These are phyloP conservation scores for Dolichotis patagonum DNA, from an alignment of 2,113 vertebrate genomes.

Conservation along the genomic window DNA sequence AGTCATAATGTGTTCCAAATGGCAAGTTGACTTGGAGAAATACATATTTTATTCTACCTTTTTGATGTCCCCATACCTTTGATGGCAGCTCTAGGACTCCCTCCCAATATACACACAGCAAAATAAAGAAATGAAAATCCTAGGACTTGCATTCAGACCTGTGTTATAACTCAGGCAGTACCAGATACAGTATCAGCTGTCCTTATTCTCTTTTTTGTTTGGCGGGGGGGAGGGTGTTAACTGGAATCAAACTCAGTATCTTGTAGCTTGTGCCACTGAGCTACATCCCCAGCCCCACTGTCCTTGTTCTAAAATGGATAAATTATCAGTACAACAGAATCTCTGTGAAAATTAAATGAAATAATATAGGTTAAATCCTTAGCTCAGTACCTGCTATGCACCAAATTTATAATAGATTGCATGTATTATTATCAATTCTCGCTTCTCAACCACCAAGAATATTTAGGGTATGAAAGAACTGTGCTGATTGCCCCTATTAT, in stretches of 20 bases:
- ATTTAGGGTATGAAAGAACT: neutral
- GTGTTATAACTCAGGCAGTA: neutral
- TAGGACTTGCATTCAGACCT: neutral
- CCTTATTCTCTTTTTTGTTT: neutral
- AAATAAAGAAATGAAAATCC: neutral
- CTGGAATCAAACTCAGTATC: too few species aligned
- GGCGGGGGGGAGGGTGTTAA: too few species aligned
- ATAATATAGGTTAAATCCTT: neutral
- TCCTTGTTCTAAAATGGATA: neutral
- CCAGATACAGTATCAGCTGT: neutral
- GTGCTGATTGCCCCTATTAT: neutral
- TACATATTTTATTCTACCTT: neutral
- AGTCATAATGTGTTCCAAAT: too few species aligned
- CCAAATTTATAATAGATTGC: neutral
- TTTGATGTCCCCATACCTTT: neutral
- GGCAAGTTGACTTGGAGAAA: neutral
- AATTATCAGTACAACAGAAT: neutral
- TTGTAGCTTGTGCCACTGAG: too few species aligned
- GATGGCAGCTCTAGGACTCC: neutral
- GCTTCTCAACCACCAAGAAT: neutral
- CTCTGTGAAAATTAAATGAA: neutral
- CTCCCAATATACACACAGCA: neutral
- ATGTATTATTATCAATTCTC: neutral
- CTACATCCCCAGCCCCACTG: neutral
- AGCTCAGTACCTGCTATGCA: neutral